phyloP scores from a whole-genome alignment of 2,113 vertebrate species.

The Cottus gobio region DNA sequence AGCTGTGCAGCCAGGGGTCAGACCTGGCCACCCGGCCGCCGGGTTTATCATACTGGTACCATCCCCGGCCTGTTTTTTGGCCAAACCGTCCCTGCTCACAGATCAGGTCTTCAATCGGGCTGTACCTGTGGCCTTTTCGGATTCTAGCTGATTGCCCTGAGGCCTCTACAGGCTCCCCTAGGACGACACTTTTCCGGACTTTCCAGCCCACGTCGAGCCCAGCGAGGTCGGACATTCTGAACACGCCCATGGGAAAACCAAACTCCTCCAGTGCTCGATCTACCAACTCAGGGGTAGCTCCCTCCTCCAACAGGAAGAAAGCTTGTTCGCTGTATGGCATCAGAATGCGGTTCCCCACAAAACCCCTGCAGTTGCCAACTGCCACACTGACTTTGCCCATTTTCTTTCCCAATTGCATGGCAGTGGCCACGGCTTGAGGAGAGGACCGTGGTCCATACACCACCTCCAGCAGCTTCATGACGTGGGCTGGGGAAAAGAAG shows the following conservation, averaged over 20 bases:
- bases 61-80: constrained; percentile 90
- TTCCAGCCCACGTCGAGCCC: constrained; percentile 93
- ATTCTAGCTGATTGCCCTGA: constrained; percentile 75
- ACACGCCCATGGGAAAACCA: constrained; percentile 91
- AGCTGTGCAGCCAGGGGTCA: constrained; percentile 86
- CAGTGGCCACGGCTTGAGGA: constrained; percentile 86
- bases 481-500: constrained; percentile 93
- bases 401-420: constrained; percentile 86
- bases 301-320: constrained; percentile 91
- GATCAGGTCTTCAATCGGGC: constrained; percentile 90
- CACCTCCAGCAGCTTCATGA: constrained; percentile 93
- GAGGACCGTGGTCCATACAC: constrained; percentile 86
- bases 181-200: constrained; percentile 82
- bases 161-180: constrained; percentile 71
- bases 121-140: constrained; percentile 83
- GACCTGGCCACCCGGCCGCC: constrained; percentile 80
- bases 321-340: constrained; percentile 82
- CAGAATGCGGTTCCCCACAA: constrained; percentile 94
- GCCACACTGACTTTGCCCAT: constrained; percentile 90
- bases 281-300: constrained; percentile 87
- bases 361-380: constrained; percentile 92
- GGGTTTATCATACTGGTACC: constrained; percentile 90
- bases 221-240: constrained; percentile 88
- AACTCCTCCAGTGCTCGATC: constrained; percentile 90
- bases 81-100: constrained; percentile 90